A percentile compares a stretch with the other conserved stretches of the same genome.
Evolutionary conservation across 2,888 invertebrate species (phyloP).

Genomic region (Chloromyia formosa): DNA sequence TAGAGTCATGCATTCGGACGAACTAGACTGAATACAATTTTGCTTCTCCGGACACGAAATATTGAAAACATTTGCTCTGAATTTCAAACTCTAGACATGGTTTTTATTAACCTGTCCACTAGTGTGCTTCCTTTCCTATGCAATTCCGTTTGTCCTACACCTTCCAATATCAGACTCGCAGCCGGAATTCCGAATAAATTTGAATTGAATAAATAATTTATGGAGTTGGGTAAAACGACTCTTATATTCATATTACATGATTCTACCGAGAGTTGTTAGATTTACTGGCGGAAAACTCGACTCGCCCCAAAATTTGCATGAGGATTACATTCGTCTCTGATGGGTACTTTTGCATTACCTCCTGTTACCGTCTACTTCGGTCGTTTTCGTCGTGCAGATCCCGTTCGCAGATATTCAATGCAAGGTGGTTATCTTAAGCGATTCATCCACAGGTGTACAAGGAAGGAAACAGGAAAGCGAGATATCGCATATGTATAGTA

Average conservation of each 20-base stretch:
- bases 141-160: neutral
- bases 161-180: neutral
- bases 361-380: neutral
- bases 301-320: slow-evolving; percentile 33
- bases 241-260: slow-evolving; percentile 51
- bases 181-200: slow-evolving; percentile 38
- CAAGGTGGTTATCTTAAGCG: neutral
- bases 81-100: neutral
- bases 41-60: too few relatives aligned
- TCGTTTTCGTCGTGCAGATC: neutral
- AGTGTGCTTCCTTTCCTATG: neutral
- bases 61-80: neutral
- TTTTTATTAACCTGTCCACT: neutral
- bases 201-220: slow-evolving; percentile 47
- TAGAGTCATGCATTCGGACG: too few relatives aligned
- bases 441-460: slow-evolving; percentile 17
- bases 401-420: neutral
- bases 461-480: neutral
- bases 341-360: slow-evolving; percentile 23
- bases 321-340: slow-evolving; percentile 44
- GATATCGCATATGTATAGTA: too few relatives aligned
- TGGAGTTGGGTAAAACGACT: slow-evolving; percentile 46
- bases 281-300: slow-evolving; percentile 34
- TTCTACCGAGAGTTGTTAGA: slow-evolving; percentile 48
- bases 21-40: too few relatives aligned